phyloP scores from a whole-genome alignment of 2,888 invertebrate species.

The Serripes groenlandicus region DNA sequence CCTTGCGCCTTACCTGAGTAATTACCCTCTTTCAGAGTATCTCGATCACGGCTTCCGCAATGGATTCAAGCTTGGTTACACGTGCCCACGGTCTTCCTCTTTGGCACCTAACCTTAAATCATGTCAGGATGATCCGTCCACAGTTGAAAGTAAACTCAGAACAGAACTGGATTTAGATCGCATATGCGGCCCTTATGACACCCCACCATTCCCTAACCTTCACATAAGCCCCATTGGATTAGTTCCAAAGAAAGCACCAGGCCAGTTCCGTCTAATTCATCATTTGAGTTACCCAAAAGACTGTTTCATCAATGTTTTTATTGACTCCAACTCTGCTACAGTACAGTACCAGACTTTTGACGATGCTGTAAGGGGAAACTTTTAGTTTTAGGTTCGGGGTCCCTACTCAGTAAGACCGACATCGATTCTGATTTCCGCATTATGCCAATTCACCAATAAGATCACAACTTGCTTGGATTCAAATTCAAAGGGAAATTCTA shows the following conservation, averaged over 20 bases:
- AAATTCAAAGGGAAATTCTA: slow-evolving; percentile 32
- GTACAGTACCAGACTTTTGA: slow-evolving; percentile 45
- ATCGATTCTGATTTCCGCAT: slow-evolving; percentile 44
- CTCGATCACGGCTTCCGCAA: background rate
- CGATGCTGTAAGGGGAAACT: slow-evolving; percentile 30
- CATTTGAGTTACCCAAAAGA: slow-evolving; percentile 51
- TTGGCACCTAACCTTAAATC: background rate
- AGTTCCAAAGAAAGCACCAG: slow-evolving; percentile 45
- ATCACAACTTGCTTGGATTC: slow-evolving; percentile 51
- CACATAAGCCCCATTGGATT: slow-evolving; percentile 47
- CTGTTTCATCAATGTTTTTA: slow-evolving; percentile 50
- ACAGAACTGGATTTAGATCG: background rate
- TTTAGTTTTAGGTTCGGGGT: slow-evolving; percentile 21
- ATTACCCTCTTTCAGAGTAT: background rate
- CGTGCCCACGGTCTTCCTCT: background rate
- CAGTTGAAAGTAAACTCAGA: background rate
- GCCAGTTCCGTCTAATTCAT: slow-evolving; percentile 53
- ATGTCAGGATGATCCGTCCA: background rate
- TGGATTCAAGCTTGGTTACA: background rate
- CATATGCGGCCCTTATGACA: background rate
- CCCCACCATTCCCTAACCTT: background rate
- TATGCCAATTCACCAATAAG: slow-evolving; percentile 54
- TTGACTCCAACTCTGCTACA: slow-evolving; percentile 9
- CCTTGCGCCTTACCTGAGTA: background rate
- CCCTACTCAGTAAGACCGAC: slow-evolving; percentile 51